Conservation (phyloP, 2,797 vertebrate species). For the Lophura swinhoii region DNA sequence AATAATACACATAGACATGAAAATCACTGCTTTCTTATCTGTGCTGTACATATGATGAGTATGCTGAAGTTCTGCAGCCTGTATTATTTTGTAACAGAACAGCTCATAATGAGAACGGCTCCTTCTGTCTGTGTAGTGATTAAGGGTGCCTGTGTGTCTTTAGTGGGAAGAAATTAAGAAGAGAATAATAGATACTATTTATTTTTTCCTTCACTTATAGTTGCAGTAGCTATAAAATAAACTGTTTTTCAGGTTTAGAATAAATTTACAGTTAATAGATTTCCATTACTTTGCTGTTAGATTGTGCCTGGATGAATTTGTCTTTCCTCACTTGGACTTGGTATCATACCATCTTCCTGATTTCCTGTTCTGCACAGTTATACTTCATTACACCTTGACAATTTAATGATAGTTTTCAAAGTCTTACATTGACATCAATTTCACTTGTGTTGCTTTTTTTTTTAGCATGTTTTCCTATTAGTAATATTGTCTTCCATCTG, state of each 20-base stretch:
- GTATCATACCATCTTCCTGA: background rate
- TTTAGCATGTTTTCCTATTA: background rate
- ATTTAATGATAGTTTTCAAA: constrained; percentile 5
- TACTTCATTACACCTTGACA: constrained; percentile 4
- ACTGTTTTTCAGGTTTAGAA: background rate
- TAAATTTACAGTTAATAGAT: background rate
- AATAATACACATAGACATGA: accelerated
- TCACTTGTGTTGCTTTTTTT: background rate
- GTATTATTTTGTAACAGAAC: background rate
- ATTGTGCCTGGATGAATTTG: background rate
- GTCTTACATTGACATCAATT: background rate
- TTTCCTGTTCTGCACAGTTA: background rate
- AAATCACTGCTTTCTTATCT: background rate
- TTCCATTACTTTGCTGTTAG: background rate
- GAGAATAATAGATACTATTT: background rate
- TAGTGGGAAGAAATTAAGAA: background rate
- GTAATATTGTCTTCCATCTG: background rate
- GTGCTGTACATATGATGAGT: background rate
- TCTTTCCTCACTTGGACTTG: background rate
- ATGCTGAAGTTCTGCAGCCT: background rate
- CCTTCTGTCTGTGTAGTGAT: background rate
- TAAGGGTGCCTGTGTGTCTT: background rate
- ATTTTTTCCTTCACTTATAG: background rate
- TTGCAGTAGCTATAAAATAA: background rate
- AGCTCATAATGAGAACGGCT: background rate